Evolutionary conservation across 2,888 invertebrate species (phyloP).

Genomic region (Microdon myrmicae): DNA sequence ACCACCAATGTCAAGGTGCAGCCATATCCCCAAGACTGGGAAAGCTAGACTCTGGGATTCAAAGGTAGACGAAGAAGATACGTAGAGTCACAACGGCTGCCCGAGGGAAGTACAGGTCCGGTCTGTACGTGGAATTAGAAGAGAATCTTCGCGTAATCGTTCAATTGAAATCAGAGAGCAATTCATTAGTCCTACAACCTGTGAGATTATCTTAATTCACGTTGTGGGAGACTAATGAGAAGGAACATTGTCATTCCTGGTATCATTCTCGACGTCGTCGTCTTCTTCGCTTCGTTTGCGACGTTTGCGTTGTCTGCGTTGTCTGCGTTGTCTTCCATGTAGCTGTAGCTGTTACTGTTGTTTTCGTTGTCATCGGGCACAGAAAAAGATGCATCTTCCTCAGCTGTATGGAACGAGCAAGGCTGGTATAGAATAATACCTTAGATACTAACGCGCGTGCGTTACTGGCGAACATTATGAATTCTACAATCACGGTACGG

Average conservation of each 20-base stretch:
- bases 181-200: slow-evolving; percentile 66
- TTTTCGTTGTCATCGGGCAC: too few relatives aligned
- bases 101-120: slow-evolving; percentile 8
- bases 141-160: slow-evolving; percentile 59
- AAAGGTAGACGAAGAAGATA: background rate
- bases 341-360: too few relatives aligned
- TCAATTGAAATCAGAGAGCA: slow-evolving; percentile 65
- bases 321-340: background rate
- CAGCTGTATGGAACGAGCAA: background rate
- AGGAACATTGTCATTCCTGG: slow-evolving; percentile 55
- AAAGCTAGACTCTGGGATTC: slow-evolving; percentile 24
- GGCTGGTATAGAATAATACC: background rate
- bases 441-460: slow-evolving; percentile 28
- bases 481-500: background rate
- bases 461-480: slow-evolving; percentile 45
- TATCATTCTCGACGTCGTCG: background rate
- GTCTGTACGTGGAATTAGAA: slow-evolving; percentile 42
- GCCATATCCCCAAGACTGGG: slow-evolving; percentile 31
- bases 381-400: too few relatives aligned
- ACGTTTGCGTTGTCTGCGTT: background rate
- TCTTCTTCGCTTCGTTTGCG: background rate
- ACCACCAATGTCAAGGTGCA: slow-evolving; percentile 53
- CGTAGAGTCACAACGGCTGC: background rate
- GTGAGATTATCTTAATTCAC: slow-evolving; percentile 66
- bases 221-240: slow-evolving; percentile 67